Conservation (phyloP, 1,140 invertebrate species). For the Aporrectodea caliginosa region DNA sequence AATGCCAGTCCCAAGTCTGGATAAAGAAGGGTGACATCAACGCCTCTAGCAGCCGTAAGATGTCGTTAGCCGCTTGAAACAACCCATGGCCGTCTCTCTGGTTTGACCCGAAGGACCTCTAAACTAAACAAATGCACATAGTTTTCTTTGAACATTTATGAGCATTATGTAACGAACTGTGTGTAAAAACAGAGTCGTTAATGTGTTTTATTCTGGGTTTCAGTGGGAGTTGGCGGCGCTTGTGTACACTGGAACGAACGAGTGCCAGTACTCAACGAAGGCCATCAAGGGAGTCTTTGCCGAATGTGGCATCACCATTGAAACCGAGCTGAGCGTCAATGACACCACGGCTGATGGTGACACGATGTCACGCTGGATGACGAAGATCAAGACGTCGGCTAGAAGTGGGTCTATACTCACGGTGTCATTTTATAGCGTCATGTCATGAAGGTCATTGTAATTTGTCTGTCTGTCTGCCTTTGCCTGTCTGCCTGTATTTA, state of each 20-base stretch:
- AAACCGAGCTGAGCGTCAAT: neutral
- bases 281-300: conserved; percentile 7
- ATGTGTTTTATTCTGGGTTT: neutral
- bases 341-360: neutral
- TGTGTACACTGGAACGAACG: neutral
- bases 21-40: no score
- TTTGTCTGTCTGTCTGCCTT: no score
- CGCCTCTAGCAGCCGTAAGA: no score
- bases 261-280: neutral
- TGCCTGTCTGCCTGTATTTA: no score
- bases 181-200: neutral
- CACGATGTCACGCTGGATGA: neutral
- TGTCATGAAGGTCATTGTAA: no score
- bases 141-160: neutral
- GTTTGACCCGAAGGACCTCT: no score
- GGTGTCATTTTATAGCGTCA: no score
- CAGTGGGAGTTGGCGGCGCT: neutral
- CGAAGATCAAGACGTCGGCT: neutral
- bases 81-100: no score
- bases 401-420: neutral
- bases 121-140: no score
- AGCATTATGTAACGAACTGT: neutral
- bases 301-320: neutral
- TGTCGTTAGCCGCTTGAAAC: no score
- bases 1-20: no score